Percentiles rank a stretch among this genome's conserved stretches.
These are phyloP conservation scores for Holothuria scabra DNA, from an alignment of 53 echinoderm and acorn worm species.

Conservation along the genomic window DNA sequence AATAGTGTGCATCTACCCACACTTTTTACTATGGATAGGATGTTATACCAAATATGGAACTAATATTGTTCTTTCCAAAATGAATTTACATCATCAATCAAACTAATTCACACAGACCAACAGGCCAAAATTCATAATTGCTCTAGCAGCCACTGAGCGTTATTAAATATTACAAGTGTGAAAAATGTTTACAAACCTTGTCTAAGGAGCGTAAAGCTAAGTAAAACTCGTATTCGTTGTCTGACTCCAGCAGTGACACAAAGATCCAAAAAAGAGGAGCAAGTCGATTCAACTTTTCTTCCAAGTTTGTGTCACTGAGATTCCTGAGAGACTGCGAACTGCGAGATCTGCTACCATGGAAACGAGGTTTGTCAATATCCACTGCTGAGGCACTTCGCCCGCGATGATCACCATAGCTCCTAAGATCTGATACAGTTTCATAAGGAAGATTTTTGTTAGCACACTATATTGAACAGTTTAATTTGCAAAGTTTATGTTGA, in stretches of 20 bases:
- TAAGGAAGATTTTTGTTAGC: neutral
- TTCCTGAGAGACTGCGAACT: conserved; percentile 76
- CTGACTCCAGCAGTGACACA: conserved; percentile 93
- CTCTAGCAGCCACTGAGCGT: too few relatives aligned
- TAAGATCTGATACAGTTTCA: conserved; percentile 43
- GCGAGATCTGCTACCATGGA: conserved; percentile 69
- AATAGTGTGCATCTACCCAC: too few relatives aligned
- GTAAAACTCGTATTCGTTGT: conserved; percentile 96
- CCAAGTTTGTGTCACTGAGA: conserved; percentile 82
- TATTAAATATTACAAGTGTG: too few relatives aligned
- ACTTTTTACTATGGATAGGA: too few relatives aligned
- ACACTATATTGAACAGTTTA: too few relatives aligned
- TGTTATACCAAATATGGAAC: too few relatives aligned
- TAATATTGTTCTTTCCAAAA: too few relatives aligned
- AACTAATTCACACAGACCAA: too few relatives aligned
- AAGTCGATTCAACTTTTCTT: conserved; percentile 84
- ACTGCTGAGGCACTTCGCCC: conserved; percentile 80
- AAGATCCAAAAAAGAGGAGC: conserved; percentile 96
- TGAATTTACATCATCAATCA: too few relatives aligned
- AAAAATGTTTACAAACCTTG: conserved; percentile 64
- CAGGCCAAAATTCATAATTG: too few relatives aligned
- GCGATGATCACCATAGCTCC: conserved; percentile 76
- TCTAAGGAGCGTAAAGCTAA: conserved; percentile 88
- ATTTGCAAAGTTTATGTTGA: too few relatives aligned
- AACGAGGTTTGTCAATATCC: conserved; percentile 83